These are phyloP conservation scores for Drosophila emarginata DNA, from an alignment of 2,888 invertebrate genomes.

Conservation along the genomic window DNA sequence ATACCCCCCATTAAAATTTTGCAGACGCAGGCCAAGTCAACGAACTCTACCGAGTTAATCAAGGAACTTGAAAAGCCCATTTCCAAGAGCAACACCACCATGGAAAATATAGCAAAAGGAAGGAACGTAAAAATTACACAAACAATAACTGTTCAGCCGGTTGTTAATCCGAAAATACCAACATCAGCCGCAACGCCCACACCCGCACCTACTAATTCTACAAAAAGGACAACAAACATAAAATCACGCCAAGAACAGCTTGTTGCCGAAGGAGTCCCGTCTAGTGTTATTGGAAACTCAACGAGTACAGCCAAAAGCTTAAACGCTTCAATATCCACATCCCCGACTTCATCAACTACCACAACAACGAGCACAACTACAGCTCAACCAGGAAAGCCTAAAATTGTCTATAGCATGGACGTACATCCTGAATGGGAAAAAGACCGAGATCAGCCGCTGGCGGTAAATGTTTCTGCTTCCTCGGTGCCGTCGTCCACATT, in stretches of 20 bases:
- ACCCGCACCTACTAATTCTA: not conserved
- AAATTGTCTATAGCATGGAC: conserved; percentile 83
- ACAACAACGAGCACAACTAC: conserved; percentile 77
- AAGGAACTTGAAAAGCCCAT: conserved; percentile 11
- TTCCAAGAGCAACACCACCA: not conserved
- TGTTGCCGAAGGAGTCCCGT: conserved; percentile 21
- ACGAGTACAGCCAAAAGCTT: conserved; percentile 19
- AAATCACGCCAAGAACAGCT: conserved; percentile 22
- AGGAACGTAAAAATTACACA: conserved; percentile 45
- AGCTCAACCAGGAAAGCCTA: conserved; percentile 84
- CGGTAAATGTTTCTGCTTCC: not conserved
- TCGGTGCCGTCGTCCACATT: conserved; percentile 7
- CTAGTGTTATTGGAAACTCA: conserved; percentile 20
- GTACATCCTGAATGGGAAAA: conserved; percentile 50
- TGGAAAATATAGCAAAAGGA: conserved; percentile 9
- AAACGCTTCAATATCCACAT: conserved; percentile 54
- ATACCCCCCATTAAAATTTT: not conserved
- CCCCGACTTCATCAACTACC: conserved; percentile 64
- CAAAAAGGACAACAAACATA: conserved; percentile 1
- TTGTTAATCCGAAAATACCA: not conserved
- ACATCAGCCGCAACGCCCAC: not conserved
- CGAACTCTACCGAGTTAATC: conserved; percentile 4
- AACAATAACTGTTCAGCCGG: not conserved
- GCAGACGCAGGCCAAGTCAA: not conserved
- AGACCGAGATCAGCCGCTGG: conserved; percentile 10